These are phyloP conservation scores for Manis javanica DNA, from an alignment of 2,797 vertebrate species.

Conservation along the genomic window DNA sequence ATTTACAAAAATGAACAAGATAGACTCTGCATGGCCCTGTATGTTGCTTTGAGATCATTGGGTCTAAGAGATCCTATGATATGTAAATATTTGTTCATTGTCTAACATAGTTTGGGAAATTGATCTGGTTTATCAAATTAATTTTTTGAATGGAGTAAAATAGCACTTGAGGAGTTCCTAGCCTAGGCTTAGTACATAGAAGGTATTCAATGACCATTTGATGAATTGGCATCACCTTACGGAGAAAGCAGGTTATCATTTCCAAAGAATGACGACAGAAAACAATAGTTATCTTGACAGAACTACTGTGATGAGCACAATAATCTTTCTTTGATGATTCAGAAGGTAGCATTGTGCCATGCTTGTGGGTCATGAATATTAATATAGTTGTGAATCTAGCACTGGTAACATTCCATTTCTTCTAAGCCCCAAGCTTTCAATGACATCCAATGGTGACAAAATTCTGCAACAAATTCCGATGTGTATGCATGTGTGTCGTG, in stretches of 20 bases:
- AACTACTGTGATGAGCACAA: neutral
- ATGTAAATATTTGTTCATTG: conserved; percentile 51
- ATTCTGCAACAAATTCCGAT: neutral
- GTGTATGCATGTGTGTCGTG: neutral
- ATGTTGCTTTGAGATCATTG: conserved; percentile 26
- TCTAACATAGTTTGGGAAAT: conserved; percentile 18
- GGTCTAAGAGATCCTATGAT: neutral
- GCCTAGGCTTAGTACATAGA: neutral
- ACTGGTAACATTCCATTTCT: neutral
- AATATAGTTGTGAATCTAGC: neutral
- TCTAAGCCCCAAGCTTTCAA: neutral
- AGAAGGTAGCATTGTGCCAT: neutral
- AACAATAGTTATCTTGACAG: neutral
- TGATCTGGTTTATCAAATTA: conserved; percentile 35
- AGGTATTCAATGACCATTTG: neutral
- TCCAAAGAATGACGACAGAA: neutral
- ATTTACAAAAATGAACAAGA: conserved; percentile 27
- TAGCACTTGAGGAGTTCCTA: neutral
- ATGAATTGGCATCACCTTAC: neutral
- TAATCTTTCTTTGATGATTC: conserved; percentile 20
- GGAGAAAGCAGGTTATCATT: conserved; percentile 11
- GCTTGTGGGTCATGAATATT: neutral
- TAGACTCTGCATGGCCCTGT: neutral
- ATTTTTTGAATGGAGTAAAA: conserved; percentile 43
- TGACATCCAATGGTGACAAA: conserved; percentile 6